Evolutionary conservation across 2,888 invertebrate genomes (phyloP), one percentile per base, ranked within the genome.

Genomic region (Phlogophora meticulosa): DNA sequence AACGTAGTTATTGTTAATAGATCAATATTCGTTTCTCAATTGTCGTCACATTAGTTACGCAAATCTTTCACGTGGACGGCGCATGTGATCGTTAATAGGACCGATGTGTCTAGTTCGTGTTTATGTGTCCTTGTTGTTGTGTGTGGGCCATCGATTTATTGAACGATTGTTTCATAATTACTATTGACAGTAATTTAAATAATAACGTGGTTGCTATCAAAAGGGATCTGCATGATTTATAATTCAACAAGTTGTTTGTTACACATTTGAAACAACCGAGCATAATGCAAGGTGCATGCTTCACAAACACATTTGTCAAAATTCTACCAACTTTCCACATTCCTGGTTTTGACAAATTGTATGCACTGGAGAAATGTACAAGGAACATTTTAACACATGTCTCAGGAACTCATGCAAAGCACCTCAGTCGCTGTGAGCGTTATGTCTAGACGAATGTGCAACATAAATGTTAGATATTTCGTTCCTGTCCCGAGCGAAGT

Each of bases 371-470:
- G 71, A 76, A 71, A 80, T 77, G 62, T 69, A 79, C 69, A 67
- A 70, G 57, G 38, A 67, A 83, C 80, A 84, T 87, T 84, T 84
- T 71, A 74, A 75, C 81, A 80, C 79, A 80, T 82, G 79, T 79
- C 79, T 69, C 58, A 63, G 52, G 59, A 66, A 82, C 77, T 85
- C 81, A 83, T 83, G 82, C 77, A 83, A 79, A 83, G 78, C 79
- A 85, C 75, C 83, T 81, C 55, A 63, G 68, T 72, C 42, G 63
- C 53, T 65, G 52, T 78, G 84, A 80, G 78, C 83, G 78, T 83
- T 82, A 85, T 80, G 90, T 90, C 90, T 89, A 90, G 91, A 92
- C 90, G 84, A 88, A 89, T 90, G 86, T 86, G 85, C 82, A 82
- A 81, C 84, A 84, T 85, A 85, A 75, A 87, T 79, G 85, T 73